A percentile compares a stretch with the other conserved stretches of the same genome.
Conservation (phyloP, 2,113 vertebrate genomes). For the Chlamydotis undulata region DNA sequence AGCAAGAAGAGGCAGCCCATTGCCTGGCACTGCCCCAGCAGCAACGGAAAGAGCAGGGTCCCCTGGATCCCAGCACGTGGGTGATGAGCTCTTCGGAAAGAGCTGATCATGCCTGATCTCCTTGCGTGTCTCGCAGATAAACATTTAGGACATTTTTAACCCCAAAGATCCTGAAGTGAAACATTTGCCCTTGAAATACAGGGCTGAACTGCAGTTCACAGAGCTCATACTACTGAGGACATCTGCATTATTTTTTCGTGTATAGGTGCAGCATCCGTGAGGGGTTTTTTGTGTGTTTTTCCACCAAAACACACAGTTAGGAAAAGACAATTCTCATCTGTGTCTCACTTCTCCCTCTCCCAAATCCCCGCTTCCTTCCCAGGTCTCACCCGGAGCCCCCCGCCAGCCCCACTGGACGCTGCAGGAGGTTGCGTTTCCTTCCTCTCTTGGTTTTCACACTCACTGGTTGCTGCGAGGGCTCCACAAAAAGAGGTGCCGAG, state of each 20-base stretch:
- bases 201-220: not conserved
- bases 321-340: not conserved
- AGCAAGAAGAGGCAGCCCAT: not conserved
- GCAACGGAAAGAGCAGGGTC: not conserved
- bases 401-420: rapidly evolving
- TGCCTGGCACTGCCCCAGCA: not conserved
- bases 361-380: not conserved
- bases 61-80: not conserved
- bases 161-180: not conserved
- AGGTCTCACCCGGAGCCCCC: not conserved
- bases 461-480: not conserved
- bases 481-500: not conserved
- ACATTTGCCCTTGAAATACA: not conserved
- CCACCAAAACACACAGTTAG: not conserved
- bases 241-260: not conserved
- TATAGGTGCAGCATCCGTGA: rapidly evolving
- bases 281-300: not conserved
- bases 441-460: not conserved
- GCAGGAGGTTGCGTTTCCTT: not conserved
- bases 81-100: not conserved
- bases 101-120: not conserved
- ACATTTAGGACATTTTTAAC: not conserved
- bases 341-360: not conserved
- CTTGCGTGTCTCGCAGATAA: not conserved
- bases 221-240: rapidly evolving